These are phyloP conservation scores for Adelognathus sp. DNA, from an alignment of 2,888 invertebrate genomes.

Conservation along the genomic window DNA sequence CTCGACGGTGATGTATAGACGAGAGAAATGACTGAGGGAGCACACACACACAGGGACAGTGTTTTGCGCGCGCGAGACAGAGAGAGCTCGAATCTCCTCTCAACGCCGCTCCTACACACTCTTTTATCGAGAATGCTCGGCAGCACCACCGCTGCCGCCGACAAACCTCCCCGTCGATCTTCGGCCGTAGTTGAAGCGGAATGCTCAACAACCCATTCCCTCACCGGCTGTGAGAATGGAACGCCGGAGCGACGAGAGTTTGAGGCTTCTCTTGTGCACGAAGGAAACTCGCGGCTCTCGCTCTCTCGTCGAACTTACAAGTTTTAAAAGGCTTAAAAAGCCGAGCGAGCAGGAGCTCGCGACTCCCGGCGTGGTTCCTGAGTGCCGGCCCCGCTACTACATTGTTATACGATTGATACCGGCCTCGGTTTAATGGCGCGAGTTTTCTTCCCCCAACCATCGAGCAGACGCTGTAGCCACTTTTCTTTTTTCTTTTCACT, in stretches of 20 bases:
- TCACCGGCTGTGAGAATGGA: conserved; percentile 36
- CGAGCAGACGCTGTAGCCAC: background rate
- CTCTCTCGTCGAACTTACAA: conserved; percentile 44
- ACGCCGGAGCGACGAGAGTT: conserved; percentile 7
- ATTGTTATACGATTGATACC: conserved; percentile 60
- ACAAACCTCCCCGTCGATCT: conserved; percentile 21
- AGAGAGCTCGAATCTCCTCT: background rate
- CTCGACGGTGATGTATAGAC: background rate
- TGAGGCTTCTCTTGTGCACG: background rate
- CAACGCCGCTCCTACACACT: conserved; percentile 1
- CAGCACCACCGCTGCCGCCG: too few species aligned
- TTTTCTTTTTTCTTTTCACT: conserved; percentile 2
- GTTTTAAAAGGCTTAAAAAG: conserved; percentile 61
- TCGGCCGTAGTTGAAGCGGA: conserved; percentile 3
- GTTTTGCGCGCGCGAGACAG: too few species aligned
- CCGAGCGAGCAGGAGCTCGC: conserved; percentile 19
- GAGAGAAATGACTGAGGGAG: background rate
- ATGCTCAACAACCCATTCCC: background rate
- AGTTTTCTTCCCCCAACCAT: conserved; percentile 42
- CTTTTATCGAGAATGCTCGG: conserved; percentile 33
- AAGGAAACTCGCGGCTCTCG: background rate
- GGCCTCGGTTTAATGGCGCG: conserved; percentile 52
- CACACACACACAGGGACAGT: too few species aligned
- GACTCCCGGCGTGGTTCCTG: conserved; percentile 22
- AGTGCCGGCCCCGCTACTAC: conserved; percentile 49